phyloP scores from a whole-genome alignment of 2,888 invertebrate species.

The Ecliptopera silaceata region DNA sequence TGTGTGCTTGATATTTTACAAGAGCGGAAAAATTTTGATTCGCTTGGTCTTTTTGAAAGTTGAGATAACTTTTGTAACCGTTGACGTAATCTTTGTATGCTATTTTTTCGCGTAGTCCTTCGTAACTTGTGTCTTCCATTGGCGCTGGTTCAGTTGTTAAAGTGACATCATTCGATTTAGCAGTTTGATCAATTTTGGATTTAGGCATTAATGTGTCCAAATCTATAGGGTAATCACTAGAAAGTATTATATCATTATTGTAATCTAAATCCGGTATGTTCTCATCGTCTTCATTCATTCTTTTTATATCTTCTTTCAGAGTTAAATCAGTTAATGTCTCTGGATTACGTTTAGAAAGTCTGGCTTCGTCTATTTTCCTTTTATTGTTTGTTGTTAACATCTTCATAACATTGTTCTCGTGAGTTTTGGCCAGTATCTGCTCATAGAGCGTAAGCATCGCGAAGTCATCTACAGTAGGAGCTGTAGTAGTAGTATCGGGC shows the following conservation, averaged over 20 bases:
- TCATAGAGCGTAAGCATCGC: constrained; percentile 56
- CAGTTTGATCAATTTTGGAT: background rate
- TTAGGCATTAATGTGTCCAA: background rate
- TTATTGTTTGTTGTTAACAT: constrained; percentile 41
- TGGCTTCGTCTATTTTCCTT: constrained; percentile 24
- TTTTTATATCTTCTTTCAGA: constrained; percentile 28
- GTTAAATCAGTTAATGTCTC: constrained; percentile 41
- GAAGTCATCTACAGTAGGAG: constrained; percentile 50
- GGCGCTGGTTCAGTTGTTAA: constrained; percentile 1
- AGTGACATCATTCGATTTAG: background rate
- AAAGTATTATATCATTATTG: constrained; percentile 1
- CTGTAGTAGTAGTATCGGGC: constrained; percentile 9
- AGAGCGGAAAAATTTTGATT: constrained; percentile 62
- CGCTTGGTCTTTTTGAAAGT: constrained; percentile 60
- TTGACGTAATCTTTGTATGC: constrained; percentile 66
- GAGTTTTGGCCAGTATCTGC: constrained; percentile 52
- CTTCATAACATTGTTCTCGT: constrained; percentile 49
- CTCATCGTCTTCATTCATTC: constrained; percentile 42
- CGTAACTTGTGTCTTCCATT: constrained; percentile 45
- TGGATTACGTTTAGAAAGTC: constrained; percentile 41
- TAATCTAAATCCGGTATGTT: constrained; percentile 42
- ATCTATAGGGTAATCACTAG: constrained; percentile 4
- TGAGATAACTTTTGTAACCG: constrained; percentile 68
- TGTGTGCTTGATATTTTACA: constrained; percentile 69
- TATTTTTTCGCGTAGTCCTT: constrained; percentile 58